Conservation (phyloP, 2,888 invertebrate species). For the Metalampra italica region DNA sequence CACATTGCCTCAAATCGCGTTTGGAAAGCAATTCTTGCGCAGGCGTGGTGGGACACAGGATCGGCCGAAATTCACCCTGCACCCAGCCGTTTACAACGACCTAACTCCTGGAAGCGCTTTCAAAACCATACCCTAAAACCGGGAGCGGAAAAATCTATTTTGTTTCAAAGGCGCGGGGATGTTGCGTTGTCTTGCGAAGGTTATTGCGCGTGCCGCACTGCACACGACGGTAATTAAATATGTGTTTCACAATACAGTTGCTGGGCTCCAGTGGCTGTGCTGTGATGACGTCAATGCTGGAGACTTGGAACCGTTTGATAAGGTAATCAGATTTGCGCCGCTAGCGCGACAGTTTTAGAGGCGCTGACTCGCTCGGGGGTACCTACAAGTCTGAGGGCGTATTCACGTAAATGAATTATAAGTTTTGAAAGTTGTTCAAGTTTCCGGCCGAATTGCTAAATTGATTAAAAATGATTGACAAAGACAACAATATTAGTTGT, state of each 20-base stretch:
- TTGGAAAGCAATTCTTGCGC: conserved; percentile 56
- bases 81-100: conserved; percentile 25
- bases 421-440: neutral
- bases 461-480: too few relatives aligned
- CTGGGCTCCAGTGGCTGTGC: conserved; percentile 56
- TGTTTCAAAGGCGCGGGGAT: conserved; percentile 3
- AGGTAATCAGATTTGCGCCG: conserved; percentile 9
- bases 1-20: conserved; percentile 59
- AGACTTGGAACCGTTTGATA: conserved; percentile 11
- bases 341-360: conserved; percentile 1
- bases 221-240: conserved; percentile 77
- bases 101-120: conserved; percentile 20
- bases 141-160: conserved; percentile 5
- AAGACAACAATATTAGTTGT: too few relatives aligned
- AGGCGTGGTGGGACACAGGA: conserved; percentile 64
- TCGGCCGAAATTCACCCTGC: conserved; percentile 66
- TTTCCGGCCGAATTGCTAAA: neutral
- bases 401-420: conserved; percentile 15
- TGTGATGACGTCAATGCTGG: conserved; percentile 66
- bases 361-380: neutral
- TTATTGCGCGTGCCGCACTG: conserved; percentile 76
- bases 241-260: conserved; percentile 72
- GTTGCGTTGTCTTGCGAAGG: conserved; percentile 23
- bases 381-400: too few relatives aligned
- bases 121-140: conserved; percentile 19